phyloP scores from a whole-genome alignment of 2,797 vertebrate species.

The Notolepis coatsorum region DNA sequence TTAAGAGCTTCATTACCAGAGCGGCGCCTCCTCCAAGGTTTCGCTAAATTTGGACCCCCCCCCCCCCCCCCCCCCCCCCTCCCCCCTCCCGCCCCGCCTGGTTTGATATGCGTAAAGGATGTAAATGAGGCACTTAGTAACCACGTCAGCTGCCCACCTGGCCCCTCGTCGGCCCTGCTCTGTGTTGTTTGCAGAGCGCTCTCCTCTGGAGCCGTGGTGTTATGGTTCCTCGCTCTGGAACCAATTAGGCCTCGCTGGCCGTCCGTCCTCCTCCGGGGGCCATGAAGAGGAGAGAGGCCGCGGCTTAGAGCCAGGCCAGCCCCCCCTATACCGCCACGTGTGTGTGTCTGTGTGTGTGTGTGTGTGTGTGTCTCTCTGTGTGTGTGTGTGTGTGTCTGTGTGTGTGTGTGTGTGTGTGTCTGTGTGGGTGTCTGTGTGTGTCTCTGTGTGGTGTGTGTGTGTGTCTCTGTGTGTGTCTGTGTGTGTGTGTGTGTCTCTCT shows the following conservation, averaged over 20 bases:
- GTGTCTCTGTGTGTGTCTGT: slow-evolving; percentile 38
- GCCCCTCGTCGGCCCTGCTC: slow-evolving; percentile 95
- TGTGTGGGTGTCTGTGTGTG: slow-evolving; percentile 34
- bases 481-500: slow-evolving; percentile 35
- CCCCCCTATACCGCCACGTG: slow-evolving; percentile 42
- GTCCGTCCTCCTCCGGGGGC: slow-evolving; percentile 84
- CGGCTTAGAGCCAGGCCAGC: slow-evolving; percentile 83
- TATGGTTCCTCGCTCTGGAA: slow-evolving; percentile 95
- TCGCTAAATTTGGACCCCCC: slow-evolving; percentile 62
- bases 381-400: slow-evolving; percentile 38
- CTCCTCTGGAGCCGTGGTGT: slow-evolving; percentile 81
- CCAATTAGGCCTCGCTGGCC: slow-evolving; percentile 92
- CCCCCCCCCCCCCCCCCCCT: slow-evolving; percentile 42
- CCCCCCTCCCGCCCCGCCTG: slow-evolving; percentile 67
- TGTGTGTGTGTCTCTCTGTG: slow-evolving; percentile 5
- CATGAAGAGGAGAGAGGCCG: slow-evolving; percentile 83
- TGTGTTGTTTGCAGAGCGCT: slow-evolving; percentile 93
- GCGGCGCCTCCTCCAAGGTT: slow-evolving; percentile 83
- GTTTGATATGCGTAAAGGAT: slow-evolving; percentile 89
- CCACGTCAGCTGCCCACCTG: slow-evolving; percentile 99
- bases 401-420: slow-evolving; percentile 31
- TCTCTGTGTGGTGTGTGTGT: slow-evolving; percentile 35
- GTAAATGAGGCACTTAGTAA: slow-evolving; percentile 99
- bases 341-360: slow-evolving; percentile 30
- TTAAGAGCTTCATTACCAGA: slow-evolving; percentile 89